Percentiles rank a stretch among this genome's conserved stretches.
phyloP scores from a whole-genome alignment of 2,888 invertebrate genomes.

The Lasioglossum pauxillum region DNA sequence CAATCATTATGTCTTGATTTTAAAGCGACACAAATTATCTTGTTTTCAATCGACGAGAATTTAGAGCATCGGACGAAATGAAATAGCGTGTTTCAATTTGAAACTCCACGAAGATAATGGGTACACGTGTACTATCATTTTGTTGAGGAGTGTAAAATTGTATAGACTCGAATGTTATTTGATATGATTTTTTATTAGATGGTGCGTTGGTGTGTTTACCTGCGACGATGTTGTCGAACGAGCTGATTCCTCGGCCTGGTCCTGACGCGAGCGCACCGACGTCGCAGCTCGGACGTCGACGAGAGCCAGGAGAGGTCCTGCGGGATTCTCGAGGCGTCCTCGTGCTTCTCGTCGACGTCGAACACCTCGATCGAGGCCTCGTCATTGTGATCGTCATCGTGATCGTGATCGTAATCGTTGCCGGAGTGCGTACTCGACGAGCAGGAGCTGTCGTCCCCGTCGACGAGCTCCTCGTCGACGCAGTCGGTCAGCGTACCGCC shows the following conservation, averaged over 20 bases:
- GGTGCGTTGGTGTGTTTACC: conserved; percentile 37
- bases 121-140: too few relatives aligned
- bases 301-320: conserved; percentile 76
- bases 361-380: conserved; percentile 68
- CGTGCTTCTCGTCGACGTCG: conserved; percentile 59
- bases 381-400: conserved; percentile 49
- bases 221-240: conserved; percentile 53
- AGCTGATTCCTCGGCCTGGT: conserved; percentile 58
- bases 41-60: too few relatives aligned
- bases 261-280: conserved; percentile 73
- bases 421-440: conserved; percentile 45
- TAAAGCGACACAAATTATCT: too few relatives aligned
- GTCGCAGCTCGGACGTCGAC: conserved; percentile 71
- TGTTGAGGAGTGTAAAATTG: too few relatives aligned
- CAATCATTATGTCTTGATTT: too few relatives aligned
- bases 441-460: conserved; percentile 61
- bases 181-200: background rate
- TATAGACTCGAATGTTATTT: background rate
- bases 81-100: too few relatives aligned
- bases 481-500: conserved; percentile 79
- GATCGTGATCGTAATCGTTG: conserved; percentile 36
- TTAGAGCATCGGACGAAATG: too few relatives aligned
- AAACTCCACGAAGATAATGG: too few relatives aligned
- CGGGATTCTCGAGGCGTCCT: conserved; percentile 60
- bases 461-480: conserved; percentile 67